These are phyloP conservation scores for Phrynosoma blainvillii DNA, from an alignment of 2,113 vertebrate genomes.

Conservation along the genomic window DNA sequence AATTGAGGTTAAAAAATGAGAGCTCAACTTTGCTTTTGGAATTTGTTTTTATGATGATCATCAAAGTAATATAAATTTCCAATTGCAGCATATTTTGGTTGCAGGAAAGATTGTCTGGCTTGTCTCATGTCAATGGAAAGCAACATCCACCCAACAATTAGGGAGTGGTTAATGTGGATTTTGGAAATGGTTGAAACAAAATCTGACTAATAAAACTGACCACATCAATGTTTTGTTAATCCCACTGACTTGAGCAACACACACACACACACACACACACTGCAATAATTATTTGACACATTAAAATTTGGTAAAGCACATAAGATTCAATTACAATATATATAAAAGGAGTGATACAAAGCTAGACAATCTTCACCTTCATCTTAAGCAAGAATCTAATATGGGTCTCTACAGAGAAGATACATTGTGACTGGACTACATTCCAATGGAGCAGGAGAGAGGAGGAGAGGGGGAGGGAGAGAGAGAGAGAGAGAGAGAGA, in stretches of 20 bases:
- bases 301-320: not conserved
- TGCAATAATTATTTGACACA: not conserved
- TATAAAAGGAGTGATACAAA: not conserved
- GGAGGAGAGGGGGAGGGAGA: too few species aligned
- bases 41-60: not conserved
- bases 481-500: too few species aligned
- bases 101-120: not conserved
- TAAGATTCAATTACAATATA: not conserved
- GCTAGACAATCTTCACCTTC: not conserved
- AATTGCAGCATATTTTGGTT: not conserved
- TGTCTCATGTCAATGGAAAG: not conserved
- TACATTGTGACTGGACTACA: too few species aligned
- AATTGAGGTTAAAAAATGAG: not conserved
- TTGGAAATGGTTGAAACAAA: not conserved
- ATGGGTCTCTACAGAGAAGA: not conserved
- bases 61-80: not conserved
- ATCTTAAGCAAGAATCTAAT: not conserved
- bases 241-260: not conserved
- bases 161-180: not conserved
- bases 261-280: not conserved
- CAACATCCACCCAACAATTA: not conserved
- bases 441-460: not conserved
- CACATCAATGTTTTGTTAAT: not conserved
- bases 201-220: not conserved
- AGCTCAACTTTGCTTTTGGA: not conserved